Evolutionary conservation across 1,140 invertebrate genomes (phyloP), one percentile per base, ranked within the genome.

Genomic region (Helicoverpa armigera): DNA sequence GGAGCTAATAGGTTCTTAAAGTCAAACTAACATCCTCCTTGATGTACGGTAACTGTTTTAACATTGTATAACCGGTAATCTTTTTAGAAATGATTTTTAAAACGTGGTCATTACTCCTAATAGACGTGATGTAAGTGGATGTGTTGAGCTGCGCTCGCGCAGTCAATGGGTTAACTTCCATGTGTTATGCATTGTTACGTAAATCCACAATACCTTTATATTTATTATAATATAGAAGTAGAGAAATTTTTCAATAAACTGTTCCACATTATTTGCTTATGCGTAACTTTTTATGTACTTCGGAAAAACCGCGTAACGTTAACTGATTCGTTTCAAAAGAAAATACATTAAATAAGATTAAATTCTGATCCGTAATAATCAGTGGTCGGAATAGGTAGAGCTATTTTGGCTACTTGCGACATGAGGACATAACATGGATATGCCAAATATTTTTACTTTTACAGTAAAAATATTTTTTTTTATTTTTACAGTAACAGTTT

Each of bases 111-210:
- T 77, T 77, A 77, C 61, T 48, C 50, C 48, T 77, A 77, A 77
- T 77, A 77, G 75, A 14, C 13, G 35, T 77, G 75, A 67, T 65
- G 75, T 65, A 67, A 77, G 60, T 51, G 60, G 16, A 51, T 51
- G 65, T 53, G 23, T 77, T 31, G 11, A 76, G 75, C 5, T 13
- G 18, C 54, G 61, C 54, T 65, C 75, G 61, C 54, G 61, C 50
- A 10, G 65, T 53, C 50, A 35, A 67, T 77, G 29, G n/a, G 75
- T 53, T 73, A 58, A 29, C 51, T 72, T 29, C 69, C 3, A 72
- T 73, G 70, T 58, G 74, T 76, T 54, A 67, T 77, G 75, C 29
- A 10, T 77, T 67, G 61, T 77, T 65, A 77, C 31, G n/a, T 77
- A 77, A 77, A 35, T 63, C 16, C 35, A 51, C 29, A 63, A 29